phyloP scores from a whole-genome alignment of 1,140 invertebrate genomes.

The Platyscapa corneri region DNA sequence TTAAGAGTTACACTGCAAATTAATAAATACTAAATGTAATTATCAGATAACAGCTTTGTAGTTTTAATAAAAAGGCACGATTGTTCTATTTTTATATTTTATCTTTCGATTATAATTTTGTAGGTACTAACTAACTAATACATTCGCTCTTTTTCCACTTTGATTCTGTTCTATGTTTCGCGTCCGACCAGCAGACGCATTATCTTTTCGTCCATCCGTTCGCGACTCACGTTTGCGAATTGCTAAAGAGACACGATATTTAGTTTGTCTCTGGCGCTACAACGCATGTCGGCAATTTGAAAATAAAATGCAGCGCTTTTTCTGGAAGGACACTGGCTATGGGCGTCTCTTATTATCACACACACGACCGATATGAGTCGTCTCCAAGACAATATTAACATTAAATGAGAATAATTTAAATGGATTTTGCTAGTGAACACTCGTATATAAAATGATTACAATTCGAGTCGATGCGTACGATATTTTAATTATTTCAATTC shows the following conservation, averaged over 20 bases:
- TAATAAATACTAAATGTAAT: no score
- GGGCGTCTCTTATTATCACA: not conserved
- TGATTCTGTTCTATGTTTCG: not conserved
- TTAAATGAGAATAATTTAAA: not conserved
- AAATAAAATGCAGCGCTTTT: slow-evolving; percentile 31
- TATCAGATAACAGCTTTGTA: no score
- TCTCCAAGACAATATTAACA: not conserved
- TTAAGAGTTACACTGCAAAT: no score
- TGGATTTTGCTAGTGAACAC: not conserved
- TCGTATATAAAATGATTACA: no score
- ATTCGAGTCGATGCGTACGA: no score
- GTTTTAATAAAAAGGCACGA: no score
- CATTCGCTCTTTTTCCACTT: not conserved
- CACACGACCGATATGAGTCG: not conserved
- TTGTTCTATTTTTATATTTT: no score
- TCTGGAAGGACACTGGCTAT: not conserved
- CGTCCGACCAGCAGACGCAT: not conserved
- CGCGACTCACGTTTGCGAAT: slow-evolving; percentile 35
- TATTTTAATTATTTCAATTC: no score
- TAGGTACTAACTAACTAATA: no score
- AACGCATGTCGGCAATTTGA: slow-evolving; percentile 37
- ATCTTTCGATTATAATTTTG: no score
- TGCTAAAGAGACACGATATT: slow-evolving; percentile 35
- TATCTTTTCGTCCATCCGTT: slow-evolving; percentile 40
- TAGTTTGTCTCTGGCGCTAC: slow-evolving; percentile 8